Base-by-base conservation (phyloP, 2,888 invertebrate species). In the Muscina levida region DNA sequence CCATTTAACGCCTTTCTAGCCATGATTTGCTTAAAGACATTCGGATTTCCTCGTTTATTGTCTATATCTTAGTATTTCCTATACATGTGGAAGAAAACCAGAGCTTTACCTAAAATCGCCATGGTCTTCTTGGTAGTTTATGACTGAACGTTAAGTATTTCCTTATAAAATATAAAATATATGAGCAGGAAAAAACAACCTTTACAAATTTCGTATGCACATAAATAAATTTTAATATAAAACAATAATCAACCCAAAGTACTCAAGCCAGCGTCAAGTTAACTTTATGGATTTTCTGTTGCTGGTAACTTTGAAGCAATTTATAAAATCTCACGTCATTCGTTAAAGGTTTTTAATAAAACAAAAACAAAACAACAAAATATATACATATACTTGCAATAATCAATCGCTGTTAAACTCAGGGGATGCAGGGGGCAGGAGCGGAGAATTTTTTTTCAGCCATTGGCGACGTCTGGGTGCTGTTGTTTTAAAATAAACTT, bases 271-370 rank as follows among this genome's bases (percentile, higher is more conserved):
- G 22, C 22, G 42, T 19, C 19, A 22, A 42, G 19, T 62, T 39
- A 13, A 13, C 13, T 62, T 62, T 57, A 42, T 62, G 62, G 62
- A 1, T 1, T 8, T 62, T 5, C 17, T 59, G 6, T n/a, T 57
- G 56, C 15, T 56, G 15, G 13, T 48, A 8, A 31, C 62, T 48
- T 2, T 62, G 48, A 17, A 59, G 15, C 44, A 24, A 46, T 59
- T 71, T 31, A 71, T 46, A 46, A 53, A 77, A 59, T 66, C 26
- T 77, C 77, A 80, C 84, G 82, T 83, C 83, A 67, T 66, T 37
- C 66, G 2, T 42, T 53, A 56, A 79, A 67, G 39, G 71, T 79
- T 39, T 72, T 67, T 22, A 44, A 2, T 8, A 44, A 44, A 44
- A 44, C 4, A 2, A 44, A 62, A 42, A 42, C n/a, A n/a, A n/a